These are phyloP conservation scores for Platysternon megacephalum DNA, from an alignment of 2,113 vertebrate species.

Conservation along the genomic window DNA sequence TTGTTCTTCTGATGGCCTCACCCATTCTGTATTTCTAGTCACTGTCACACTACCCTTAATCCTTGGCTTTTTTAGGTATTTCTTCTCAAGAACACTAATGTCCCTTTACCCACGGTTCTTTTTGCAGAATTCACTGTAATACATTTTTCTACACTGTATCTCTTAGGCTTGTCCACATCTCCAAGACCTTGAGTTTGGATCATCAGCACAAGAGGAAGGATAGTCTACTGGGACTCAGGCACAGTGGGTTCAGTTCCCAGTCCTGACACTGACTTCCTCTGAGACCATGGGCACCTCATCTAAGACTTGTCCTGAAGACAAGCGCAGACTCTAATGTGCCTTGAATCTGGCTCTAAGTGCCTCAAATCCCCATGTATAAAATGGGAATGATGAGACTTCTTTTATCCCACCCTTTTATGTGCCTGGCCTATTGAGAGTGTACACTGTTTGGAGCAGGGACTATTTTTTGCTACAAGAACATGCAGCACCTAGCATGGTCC, in stretches of 20 bases:
- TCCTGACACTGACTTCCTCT: background rate
- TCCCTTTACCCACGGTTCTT: background rate
- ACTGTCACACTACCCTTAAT: background rate
- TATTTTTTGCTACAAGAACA: background rate
- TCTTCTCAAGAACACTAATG: background rate
- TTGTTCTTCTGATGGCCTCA: background rate
- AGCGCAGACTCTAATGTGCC: background rate
- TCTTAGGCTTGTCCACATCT: background rate
- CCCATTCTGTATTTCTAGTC: background rate
- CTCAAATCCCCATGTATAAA: background rate
- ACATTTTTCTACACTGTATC: background rate
- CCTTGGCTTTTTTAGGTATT: background rate
- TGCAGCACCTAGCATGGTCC: background rate
- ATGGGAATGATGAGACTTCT: background rate
- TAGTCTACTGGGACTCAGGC: background rate
- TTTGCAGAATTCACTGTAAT: background rate
- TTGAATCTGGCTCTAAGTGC: background rate
- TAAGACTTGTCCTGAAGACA: background rate
- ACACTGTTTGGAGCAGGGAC: background rate
- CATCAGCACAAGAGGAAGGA: background rate
- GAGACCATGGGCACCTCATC: background rate
- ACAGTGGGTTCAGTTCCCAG: background rate
- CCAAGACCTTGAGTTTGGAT: background rate
- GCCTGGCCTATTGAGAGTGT: background rate
- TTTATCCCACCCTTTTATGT: background rate